Evolutionary conservation across 2,888 invertebrate species (phyloP).

Genomic region (Trachelus troglodyta): DNA sequence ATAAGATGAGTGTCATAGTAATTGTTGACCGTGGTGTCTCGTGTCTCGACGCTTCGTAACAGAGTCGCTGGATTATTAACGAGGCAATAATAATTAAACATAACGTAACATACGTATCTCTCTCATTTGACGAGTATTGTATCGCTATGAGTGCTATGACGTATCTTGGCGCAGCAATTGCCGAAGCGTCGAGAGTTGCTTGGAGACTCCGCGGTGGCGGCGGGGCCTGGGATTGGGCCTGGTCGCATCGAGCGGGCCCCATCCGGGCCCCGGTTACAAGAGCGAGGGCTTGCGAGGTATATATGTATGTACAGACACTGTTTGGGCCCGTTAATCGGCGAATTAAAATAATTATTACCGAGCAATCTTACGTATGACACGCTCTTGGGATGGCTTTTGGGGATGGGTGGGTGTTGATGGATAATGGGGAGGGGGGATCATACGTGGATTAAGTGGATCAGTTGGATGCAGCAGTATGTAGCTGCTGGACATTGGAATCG

Average conservation of each 20-base stretch:
- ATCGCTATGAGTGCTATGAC: background rate
- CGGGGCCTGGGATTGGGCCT: slow-evolving; percentile 36
- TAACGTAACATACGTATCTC: background rate
- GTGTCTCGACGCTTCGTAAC: background rate
- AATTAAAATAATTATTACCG: slow-evolving; percentile 34
- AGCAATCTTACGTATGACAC: slow-evolving; percentile 16
- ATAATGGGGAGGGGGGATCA: slow-evolving; percentile 8
- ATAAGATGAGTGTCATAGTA: slow-evolving; percentile 44
- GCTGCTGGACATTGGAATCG: background rate
- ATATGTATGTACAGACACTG: slow-evolving; percentile 36
- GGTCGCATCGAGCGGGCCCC: slow-evolving; percentile 22
- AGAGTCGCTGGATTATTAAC: background rate
- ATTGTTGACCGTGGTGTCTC: slow-evolving; percentile 34
- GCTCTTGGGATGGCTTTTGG: slow-evolving; percentile 20
- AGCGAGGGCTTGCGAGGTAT: slow-evolving; percentile 47
- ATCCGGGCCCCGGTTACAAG: slow-evolving; percentile 25
- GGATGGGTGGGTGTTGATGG: slow-evolving; percentile 1
- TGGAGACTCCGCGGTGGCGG: background rate
- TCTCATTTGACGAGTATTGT: background rate
- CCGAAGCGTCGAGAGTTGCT: background rate
- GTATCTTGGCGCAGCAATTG: background rate
- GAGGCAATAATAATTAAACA: background rate
- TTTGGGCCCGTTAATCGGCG: background rate
- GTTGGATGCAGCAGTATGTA: background rate
- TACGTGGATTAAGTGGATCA: background rate